Evolutionary conservation across 2,797 vertebrate species (phyloP).

Genomic region (Dendrocincla fuliginosa): DNA sequence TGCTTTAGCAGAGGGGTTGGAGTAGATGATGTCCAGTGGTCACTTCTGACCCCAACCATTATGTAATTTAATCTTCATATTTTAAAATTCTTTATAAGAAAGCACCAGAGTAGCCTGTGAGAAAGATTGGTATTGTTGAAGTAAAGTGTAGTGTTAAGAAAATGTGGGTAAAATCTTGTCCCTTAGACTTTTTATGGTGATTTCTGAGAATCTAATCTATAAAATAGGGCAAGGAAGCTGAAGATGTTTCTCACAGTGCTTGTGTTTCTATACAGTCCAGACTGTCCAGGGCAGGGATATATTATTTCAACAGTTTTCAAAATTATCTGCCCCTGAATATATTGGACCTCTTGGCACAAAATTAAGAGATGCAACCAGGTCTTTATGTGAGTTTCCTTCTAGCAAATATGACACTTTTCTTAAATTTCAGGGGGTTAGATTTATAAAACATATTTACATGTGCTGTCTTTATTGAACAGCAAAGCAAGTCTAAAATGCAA

Average conservation of each 20-base stretch:
- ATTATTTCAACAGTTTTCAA: neutral
- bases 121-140: neutral
- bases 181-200: neutral
- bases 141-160: neutral
- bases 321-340: neutral
- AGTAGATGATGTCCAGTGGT: neutral
- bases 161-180: neutral
- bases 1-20: neutral
- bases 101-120: neutral
- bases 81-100: neutral
- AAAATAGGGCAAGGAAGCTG: neutral
- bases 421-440: neutral
- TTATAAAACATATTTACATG: neutral
- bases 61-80: neutral
- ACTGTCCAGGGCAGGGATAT: neutral
- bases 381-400: neutral
- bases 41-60: neutral
- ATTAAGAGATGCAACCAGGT: neutral
- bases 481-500: neutral
- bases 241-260: neutral
- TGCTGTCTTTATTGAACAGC: neutral
- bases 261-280: neutral
- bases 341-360: neutral
- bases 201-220: neutral
- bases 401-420: neutral